Base-by-base conservation (phyloP, 2,797 vertebrate species). In the Paratrypauchen microcephalus region DNA sequence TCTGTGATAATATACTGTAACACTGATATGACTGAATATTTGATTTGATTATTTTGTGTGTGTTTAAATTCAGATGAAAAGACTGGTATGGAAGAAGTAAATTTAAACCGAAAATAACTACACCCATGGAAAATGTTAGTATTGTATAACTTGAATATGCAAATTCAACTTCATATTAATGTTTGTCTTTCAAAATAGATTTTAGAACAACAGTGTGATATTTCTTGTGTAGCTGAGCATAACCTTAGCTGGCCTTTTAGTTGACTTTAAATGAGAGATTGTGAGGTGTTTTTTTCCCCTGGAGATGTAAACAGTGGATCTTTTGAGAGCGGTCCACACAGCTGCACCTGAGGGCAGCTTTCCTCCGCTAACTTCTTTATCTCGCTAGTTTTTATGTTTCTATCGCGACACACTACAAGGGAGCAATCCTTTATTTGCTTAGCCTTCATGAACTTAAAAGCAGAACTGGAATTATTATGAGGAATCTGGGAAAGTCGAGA, bases 291-390 rank as follows among this genome's bases (percentile, higher is more conserved):
- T 60, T 26, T 60, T 60, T 21, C 19, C 30, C 58, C 58, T 36
- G 18, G 28, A 60, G 58, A 60, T 1, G 30, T 60, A 60, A 60
- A 60, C 58, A 60, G 28, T 60, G 30, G 58, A 36, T 32, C 58
- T 60, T 60, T 60, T 60, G 28, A 60, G 58, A 60, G 8, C 30
- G 18, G 28, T 60, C 58, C 58, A 60, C 58, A 28, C 58, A 60
- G 58, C 58, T 60, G 65, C 76, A 78, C 83, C 80, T 21, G 72
- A 81, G 72, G 85, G 79, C 47, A 78, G 71, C 77, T 26, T 64
- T 45, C 62, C 73, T 70, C 69, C 66, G 77, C 71, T 76, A 69
- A 68, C 65, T 75, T 83, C 74, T 80, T 82, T 73, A 72, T 83
- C 73, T 71, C 56, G 8, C 16, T 5, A 30, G 8, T 77, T 71